Conservation (phyloP, 2,888 invertebrate genomes). For the Odiellus spinosus region DNA sequence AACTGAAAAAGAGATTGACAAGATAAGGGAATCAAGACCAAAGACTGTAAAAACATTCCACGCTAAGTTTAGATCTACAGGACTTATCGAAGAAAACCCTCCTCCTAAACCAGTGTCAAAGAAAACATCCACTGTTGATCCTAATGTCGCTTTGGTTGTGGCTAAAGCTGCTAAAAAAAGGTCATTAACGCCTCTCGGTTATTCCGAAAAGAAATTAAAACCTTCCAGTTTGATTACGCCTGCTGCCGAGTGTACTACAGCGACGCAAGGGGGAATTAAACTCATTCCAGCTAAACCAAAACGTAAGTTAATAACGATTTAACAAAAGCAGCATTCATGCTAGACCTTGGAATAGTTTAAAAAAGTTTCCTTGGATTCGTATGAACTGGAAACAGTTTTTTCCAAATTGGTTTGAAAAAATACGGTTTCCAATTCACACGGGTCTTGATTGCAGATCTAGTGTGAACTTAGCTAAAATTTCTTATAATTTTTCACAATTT, state of each 20-base stretch:
- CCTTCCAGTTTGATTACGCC: slow-evolving; percentile 27
- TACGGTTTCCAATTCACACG: no score
- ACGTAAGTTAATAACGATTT: no score
- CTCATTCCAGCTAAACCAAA: slow-evolving; percentile 72
- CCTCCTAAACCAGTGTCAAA: slow-evolving; percentile 33
- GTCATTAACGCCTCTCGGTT: slow-evolving; percentile 25
- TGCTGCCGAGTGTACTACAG: slow-evolving; percentile 17
- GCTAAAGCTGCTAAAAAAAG: slow-evolving; percentile 19
- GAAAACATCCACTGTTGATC: slow-evolving; percentile 12
- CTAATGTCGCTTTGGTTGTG: slow-evolving; percentile 18
- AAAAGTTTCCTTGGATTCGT: no score
- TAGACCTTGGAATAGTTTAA: no score
- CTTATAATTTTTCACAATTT: no score
- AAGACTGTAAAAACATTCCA: slow-evolving; percentile 84
- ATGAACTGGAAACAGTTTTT: no score
- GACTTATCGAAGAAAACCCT: slow-evolving; percentile 52
- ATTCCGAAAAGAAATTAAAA: slow-evolving; percentile 63
- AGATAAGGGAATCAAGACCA: slow-evolving; percentile 38
- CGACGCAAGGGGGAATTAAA: slow-evolving; percentile 60
- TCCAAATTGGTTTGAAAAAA: no score
- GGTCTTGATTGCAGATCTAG: no score
- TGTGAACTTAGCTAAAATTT: no score
- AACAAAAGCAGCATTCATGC: no score
- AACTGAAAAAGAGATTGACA: slow-evolving; percentile 28
- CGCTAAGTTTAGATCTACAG: slow-evolving; percentile 74